Evolutionary conservation across 2,113 vertebrate genomes (phyloP), one percentile per base, ranked within the genome.

Genomic region (Holacanthus passer): DNA sequence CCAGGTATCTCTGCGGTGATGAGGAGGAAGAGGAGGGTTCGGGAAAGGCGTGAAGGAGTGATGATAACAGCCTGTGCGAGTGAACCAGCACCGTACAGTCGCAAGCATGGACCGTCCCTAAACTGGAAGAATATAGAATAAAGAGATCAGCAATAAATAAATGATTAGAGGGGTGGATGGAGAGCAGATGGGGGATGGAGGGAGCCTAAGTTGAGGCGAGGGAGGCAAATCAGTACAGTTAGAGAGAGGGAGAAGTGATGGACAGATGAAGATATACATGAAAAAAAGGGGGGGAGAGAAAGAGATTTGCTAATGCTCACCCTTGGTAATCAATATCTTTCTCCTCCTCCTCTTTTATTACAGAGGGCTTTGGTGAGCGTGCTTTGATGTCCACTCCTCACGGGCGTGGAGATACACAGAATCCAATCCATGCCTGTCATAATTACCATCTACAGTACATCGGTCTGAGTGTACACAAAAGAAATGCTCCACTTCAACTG

Each of bases 101-200:
- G 67, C 67, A 47, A n/a, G 77, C 2, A 52, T 50, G 73, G 83
- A 85, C 79, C 58, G 45, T 89, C 84, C 87, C 77, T 88, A 90
- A 92, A 88, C 83, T 71, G 90, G 75, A 74, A 52, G 73, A 89
- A 91, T 75, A 86, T 66, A 69, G 81, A 88, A 92, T 90, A 89
- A 91, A 91, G 92, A 93, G 83, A 93, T 92, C 81, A 76, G 84
- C 73, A 45, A 93, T 93, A 91, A 93, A 94, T 94, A 94, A 92
- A 94, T 93, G 76, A 94, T 92, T 87, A 91, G 81, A 60, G 64
- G 69, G 80, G 74, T 19, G 58, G 76, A 87, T 27, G 79, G 81
- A 58, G 79, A 79, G 53, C 7, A 29, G 43, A 45, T 78, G 83
- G 90, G 83, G 87, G 85, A 85, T 77, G 64, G 77, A 83, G 47